phyloP scores from a whole-genome alignment of 2,888 invertebrate genomes.

The Vesta saturnalis region DNA sequence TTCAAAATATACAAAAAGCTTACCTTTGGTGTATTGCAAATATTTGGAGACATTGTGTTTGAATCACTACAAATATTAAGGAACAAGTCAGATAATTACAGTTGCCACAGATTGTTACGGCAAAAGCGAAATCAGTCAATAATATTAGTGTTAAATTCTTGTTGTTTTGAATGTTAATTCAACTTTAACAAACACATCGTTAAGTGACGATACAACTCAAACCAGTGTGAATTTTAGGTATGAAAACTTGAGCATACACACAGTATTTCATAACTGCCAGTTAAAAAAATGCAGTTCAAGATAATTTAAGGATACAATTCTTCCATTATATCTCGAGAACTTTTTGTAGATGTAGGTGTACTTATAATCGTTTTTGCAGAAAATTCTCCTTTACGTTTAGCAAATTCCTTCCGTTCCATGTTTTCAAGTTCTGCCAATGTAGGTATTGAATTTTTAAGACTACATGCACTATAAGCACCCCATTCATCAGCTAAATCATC shows the following conservation, averaged over 20 bases:
- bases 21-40: constrained; percentile 1
- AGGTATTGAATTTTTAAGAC: constrained; percentile 70
- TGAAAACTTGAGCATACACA: no score
- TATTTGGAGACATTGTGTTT: neutral
- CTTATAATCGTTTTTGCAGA: neutral
- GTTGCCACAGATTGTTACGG: neutral
- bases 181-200: no score
- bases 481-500: constrained; percentile 80
- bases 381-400: constrained; percentile 54
- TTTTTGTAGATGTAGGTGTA: constrained; percentile 17
- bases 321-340: neutral
- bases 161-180: no score
- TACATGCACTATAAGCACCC: constrained; percentile 79
- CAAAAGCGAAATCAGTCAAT: no score
- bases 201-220: neutral
- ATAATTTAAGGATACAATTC: constrained; percentile 24
- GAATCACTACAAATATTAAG: neutral
- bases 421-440: constrained; percentile 68
- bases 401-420: constrained; percentile 74
- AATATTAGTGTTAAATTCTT: no score
- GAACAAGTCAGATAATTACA: neutral
- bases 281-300: no score
- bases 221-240: neutral
- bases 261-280: no score
- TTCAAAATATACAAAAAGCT: neutral